Base-by-base conservation (phyloP, 1,140 invertebrate species). In the Muscidifurax raptorellus region DNA sequence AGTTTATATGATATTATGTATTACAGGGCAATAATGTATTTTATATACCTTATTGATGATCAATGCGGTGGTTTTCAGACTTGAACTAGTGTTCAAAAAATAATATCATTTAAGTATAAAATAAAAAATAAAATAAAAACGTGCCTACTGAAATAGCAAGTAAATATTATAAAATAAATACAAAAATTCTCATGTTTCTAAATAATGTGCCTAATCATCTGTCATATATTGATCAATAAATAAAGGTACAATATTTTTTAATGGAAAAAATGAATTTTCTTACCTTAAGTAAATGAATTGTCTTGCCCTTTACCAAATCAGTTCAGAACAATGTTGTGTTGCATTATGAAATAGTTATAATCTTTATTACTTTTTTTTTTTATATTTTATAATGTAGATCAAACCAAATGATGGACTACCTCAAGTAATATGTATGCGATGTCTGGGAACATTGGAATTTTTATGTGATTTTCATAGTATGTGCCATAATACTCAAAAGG, bases 171-270 rank as follows among this genome's bases (percentile, higher is more conserved):
- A 67, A 36, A 66, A 67, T 76, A 69, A 36, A 82, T 22, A 82
- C 64, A 75, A 75, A 22, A 66, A 7, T 76, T 82, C 67, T 25
- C 30, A 82, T 75, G 25, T 74, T 76, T 85, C 64, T 77, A 12
- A 78, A 77, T 64, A 86, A 78, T 82, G 66, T 85, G 64, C 44
- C 66, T 9, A 64, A 66, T 74, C 13, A 82, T 59, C 59, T 74
- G 27, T 81, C 30, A 72, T 44, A 72, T 44, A 32, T 18, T 83
- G 64, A 67, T 47, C n/a, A n/a, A 86, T 79, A 77, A 90, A 91
- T 90, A 91, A 91, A 91, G 86, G 52, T 89, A 89, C 82, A 82
- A 90, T 91, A 90, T 90, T 91, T 90, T 90, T 90, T 81, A 81
- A 87, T 88, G 25, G 74, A 67, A 79, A 84, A 59, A 36, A 59